These are phyloP conservation scores for Chroicocephalus ridibundus DNA, from an alignment of 2,113 vertebrate species.

Conservation along the genomic window DNA sequence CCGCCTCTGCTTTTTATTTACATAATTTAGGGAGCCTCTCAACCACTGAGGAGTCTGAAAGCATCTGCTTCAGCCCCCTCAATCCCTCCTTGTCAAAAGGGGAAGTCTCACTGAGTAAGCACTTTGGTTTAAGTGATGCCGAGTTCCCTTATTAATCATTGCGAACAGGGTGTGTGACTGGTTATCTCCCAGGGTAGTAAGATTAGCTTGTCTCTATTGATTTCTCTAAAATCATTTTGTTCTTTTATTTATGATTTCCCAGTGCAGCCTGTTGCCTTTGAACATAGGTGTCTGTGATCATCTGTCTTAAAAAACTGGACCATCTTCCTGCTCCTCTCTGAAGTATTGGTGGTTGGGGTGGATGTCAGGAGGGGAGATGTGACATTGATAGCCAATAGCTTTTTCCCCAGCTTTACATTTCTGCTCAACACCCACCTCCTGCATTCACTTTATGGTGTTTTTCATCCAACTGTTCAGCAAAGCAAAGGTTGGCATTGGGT, in stretches of 20 bases:
- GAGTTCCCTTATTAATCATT: not conserved
- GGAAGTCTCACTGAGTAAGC: not conserved
- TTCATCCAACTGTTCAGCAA: not conserved
- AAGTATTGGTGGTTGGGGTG: not conserved
- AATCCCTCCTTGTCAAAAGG: not conserved
- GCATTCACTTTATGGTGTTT: not conserved
- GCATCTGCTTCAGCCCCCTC: not conserved
- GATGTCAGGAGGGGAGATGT: not conserved
- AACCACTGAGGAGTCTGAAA: not conserved
- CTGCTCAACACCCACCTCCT: not conserved
- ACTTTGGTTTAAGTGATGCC: not conserved
- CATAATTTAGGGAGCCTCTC: not conserved
- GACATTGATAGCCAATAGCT: not conserved
- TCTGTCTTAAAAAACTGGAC: not conserved
- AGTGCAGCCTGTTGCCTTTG: not conserved
- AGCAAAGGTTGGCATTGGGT: not conserved
- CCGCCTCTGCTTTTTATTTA: not conserved
- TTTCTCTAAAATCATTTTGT: not conserved
- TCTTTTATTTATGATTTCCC: conserved; percentile 8
- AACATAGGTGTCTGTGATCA: not conserved
- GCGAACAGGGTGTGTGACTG: not conserved
- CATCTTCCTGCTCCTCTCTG: not conserved
- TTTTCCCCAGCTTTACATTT: not conserved
- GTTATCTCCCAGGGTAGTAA: not conserved
- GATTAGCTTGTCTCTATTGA: not conserved